Evolutionary conservation across 2,888 invertebrate species (phyloP), one percentile per base, ranked within the genome.

Genomic region (Augiades crinisus): DNA sequence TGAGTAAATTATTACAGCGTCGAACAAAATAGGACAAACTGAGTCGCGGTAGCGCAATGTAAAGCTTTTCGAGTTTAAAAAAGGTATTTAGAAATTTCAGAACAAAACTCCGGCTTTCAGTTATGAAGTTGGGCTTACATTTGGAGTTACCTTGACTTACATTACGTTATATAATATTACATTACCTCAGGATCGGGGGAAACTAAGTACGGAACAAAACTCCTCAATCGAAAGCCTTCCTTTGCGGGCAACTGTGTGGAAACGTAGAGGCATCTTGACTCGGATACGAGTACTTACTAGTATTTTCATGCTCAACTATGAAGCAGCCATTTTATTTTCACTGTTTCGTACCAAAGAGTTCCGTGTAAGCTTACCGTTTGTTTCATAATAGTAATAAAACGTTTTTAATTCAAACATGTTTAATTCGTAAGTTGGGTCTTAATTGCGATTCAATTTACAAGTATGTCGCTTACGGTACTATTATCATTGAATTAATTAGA

Each of bases 211-310:
- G 56, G 61, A 69, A 67, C 69, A 68, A 69, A 76, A 75, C 74
- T 75, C 64, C 70, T 74, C 70, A 67, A 70, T 68, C 65, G 65
- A 68, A 74, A 69, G 65, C 65, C 67, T 74, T 73, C 73, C 75
- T 80, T 78, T 77, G 66, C 70, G 67, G 65, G 67, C 68, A 79
- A 71, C 72, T 68, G 70, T 58, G 73, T 67, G 71, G 69, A 72
- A 71, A 67, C 61, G 66, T 66, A 78, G 78, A 65, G 73, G 70
- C 77, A 68, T 78, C 79, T 81, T 77, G 77, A 80, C 72, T 75
- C 70, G 60, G 70, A 73, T 66, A 71, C 65, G 62, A 65, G 65
- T 70, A 70, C 75, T 77, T 64, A 64, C 62, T 65, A 61, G 60
- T 67, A 67, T 71, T 78, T 71, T 70, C 70, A 72, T 74, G 76